Percentiles rank a stretch among this genome's conserved stretches.
Evolutionary conservation across 2,797 vertebrate genomes (phyloP).

Genomic region (Novumbra hubbsi): DNA sequence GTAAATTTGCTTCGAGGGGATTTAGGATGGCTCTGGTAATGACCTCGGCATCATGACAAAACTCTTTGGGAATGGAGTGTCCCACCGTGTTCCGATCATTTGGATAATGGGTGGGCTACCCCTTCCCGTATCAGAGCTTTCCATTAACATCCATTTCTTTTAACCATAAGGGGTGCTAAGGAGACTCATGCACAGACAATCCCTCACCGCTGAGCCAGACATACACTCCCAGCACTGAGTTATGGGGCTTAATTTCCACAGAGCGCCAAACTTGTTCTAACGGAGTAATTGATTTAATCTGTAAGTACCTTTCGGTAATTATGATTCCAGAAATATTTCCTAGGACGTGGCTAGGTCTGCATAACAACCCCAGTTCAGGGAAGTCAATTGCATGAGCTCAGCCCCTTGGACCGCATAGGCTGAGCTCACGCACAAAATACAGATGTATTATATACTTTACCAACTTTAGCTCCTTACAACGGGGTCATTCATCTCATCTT

Average conservation of each 20-base stretch:
- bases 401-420: not conserved
- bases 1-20: not conserved
- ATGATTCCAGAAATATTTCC: slow-evolving; percentile 11
- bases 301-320: slow-evolving; percentile 22
- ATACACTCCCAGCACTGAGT: slow-evolving; percentile 21
- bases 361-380: slow-evolving; percentile 4
- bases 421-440: too few relatives aligned
- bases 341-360: slow-evolving; percentile 14
- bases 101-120: slow-evolving; percentile 6
- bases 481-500: too few relatives aligned
- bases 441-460: too few relatives aligned
- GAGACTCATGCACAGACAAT: slow-evolving; percentile 33
- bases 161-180: slow-evolving; percentile 20
- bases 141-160: slow-evolving; percentile 21
- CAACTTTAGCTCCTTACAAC: too few relatives aligned
- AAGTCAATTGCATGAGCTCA: slow-evolving; percentile 15
- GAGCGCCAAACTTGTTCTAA: slow-evolving; percentile 15
- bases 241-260: slow-evolving; percentile 11
- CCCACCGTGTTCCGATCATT: slow-evolving; percentile 6
- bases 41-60: slow-evolving; percentile 1
- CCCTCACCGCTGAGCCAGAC: slow-evolving; percentile 16
- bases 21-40: not conserved
- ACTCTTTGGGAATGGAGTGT: slow-evolving; percentile 8
- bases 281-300: slow-evolving; percentile 16
- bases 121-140: slow-evolving; percentile 29